Base-by-base conservation (phyloP, 2,113 vertebrate species). In the Ochotona curzoniae region DNA sequence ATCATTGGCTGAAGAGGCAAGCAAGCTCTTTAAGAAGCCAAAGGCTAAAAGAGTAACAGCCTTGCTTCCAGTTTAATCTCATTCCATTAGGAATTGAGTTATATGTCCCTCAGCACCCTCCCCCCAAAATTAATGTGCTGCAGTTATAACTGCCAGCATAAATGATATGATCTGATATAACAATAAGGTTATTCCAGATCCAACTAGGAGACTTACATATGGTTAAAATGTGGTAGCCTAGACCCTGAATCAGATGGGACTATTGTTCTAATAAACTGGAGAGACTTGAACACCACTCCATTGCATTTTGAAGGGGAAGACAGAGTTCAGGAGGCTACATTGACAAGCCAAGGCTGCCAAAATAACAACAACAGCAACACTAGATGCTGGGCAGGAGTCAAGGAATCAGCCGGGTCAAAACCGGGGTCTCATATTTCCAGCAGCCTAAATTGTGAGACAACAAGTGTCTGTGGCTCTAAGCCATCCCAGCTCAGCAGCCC, bases 61-160 rank as follows among this genome's bases (percentile, higher is more conserved):
- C 35, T 54, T 0, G 8, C 49, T 35, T 60, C 44, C 18, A 85
- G 30, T 7, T 17, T 57, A n/a, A 70, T 20, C 17, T 13, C 7
- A 54, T 14, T 5, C 9, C 20, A 0, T 51, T 35, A 66, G 15
- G 1, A n/a, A 2, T 57, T 51, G 23, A 54, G 67, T 18, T 57
- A 8, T 51, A 13, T 70, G 5, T 66, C 38, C 14, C 4, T 6
- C 2, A 5, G 38, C 38, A 44, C 38, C 6, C 12, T 3, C 2
- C 2, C 1, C 0, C 1, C 12, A 13, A 28, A 54, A 30, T 8
- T 47, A 3, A 63, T 57, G 57, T 17, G 1, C 23, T 49, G n/a
- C 64, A 70, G 8, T 49, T 61, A 51, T 57, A 51, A 23, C 0
- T 1, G 49, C 6, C 10, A 54, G 2, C 9, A 35, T 30, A 35